Conservation (phyloP, 2,888 invertebrate species). For the Thereva unica region DNA sequence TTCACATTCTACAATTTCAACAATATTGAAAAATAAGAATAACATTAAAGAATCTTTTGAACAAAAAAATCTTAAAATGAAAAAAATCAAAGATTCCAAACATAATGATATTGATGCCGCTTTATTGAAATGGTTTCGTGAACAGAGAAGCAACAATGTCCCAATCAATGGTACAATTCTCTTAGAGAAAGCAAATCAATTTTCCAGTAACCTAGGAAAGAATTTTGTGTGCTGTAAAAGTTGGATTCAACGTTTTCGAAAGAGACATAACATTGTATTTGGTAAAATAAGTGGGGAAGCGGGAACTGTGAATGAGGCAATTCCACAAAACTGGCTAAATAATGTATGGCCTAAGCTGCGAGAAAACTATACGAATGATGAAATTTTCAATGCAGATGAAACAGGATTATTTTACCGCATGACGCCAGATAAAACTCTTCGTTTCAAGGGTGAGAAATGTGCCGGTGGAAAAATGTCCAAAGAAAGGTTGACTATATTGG, state of each 20-base stretch:
- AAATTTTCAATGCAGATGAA: slow-evolving; percentile 49
- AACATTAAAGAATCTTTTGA: slow-evolving; percentile 45
- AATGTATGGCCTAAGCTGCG: slow-evolving; percentile 43
- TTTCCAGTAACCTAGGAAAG: slow-evolving; percentile 37
- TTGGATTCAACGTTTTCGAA: slow-evolving; percentile 47
- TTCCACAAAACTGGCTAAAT: slow-evolving; percentile 45
- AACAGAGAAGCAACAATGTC: slow-evolving; percentile 35
- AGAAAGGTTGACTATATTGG: slow-evolving; percentile 48
- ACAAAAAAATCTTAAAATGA: slow-evolving; percentile 46
- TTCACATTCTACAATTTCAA: slow-evolving; percentile 44
- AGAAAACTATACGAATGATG: slow-evolving; percentile 44
- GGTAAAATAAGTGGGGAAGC: slow-evolving; percentile 48
- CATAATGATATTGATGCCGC: slow-evolving; percentile 46
- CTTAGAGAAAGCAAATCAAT: slow-evolving; percentile 41
- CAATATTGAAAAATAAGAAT: slow-evolving; percentile 46
- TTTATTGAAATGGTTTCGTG: slow-evolving; percentile 46
- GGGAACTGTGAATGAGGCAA: slow-evolving; percentile 43
- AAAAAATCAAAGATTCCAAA: slow-evolving; percentile 45
- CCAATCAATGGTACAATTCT: too few species aligned
- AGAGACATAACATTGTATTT: slow-evolving; percentile 45
- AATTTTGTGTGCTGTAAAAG: slow-evolving; percentile 44
- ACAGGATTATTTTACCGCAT: slow-evolving; percentile 46
- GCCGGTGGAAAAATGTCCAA: slow-evolving; percentile 51
- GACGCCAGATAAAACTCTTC: slow-evolving; percentile 46
- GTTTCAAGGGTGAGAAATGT: slow-evolving; percentile 48